A percentile compares a stretch with the other conserved stretches of the same genome.
These are phyloP conservation scores for Troglohyphantes excavatus DNA, from an alignment of 2,888 invertebrate genomes.

Conservation along the genomic window DNA sequence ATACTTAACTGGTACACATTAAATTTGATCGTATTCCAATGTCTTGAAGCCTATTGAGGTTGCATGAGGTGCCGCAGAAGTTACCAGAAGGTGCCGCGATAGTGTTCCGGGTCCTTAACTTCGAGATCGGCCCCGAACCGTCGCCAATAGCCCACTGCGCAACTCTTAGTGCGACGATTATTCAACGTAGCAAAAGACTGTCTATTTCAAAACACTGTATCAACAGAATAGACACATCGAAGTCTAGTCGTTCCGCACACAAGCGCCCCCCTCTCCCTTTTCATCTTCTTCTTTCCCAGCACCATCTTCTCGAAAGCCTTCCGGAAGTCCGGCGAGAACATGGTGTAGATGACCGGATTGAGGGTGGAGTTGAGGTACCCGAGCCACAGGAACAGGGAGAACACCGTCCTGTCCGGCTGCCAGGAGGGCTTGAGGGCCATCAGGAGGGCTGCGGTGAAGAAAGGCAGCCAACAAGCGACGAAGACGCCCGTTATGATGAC, in stretches of 20 bases:
- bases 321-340: constrained; percentile 95
- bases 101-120: no score
- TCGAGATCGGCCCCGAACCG: no score
- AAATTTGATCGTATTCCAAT: no score
- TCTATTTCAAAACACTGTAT: constrained; percentile 11
- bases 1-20: no score
- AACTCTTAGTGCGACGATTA: no score
- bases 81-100: no score
- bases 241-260: neutral
- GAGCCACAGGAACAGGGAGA: constrained; percentile 92
- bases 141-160: no score
- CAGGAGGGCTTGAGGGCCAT: constrained; percentile 88
- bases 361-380: constrained; percentile 95
- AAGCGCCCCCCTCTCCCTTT: neutral
- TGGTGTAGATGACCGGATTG: constrained; percentile 88
- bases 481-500: constrained; percentile 81
- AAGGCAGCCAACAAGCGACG: constrained; percentile 96
- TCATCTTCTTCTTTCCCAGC: constrained; percentile 8
- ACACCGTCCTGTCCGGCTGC: constrained; percentile 88
- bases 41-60: no score
- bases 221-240: neutral
- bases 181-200: no score
- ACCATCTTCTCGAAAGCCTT: constrained; percentile 90
- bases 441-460: constrained; percentile 93
- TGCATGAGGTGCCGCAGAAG: no score